These are phyloP conservation scores for Chondrosia reniformis DNA, from an alignment of 37 sponge, comb jelly and placozoan genomes.

Conservation along the genomic window DNA sequence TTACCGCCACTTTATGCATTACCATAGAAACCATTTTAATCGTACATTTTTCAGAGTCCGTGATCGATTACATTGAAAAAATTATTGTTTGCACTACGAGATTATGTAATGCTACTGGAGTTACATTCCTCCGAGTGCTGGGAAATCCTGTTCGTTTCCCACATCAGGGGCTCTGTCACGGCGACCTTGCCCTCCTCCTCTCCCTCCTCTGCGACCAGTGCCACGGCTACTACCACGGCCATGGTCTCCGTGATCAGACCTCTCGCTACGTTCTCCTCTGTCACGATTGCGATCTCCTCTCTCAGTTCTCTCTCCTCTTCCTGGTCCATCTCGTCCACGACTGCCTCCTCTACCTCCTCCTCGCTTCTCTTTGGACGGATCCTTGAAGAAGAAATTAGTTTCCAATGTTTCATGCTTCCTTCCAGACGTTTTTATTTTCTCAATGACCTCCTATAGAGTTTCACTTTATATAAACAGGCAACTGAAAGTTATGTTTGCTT, in stretches of 20 bases:
- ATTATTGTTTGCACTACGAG: too few relatives aligned
- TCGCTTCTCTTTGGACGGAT: conserved; percentile 23
- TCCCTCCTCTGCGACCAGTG: not conserved
- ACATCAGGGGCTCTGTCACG: conserved; percentile 59
- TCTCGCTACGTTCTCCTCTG: conserved; percentile 12
- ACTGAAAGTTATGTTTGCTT: not conserved
- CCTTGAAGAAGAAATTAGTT: conserved; percentile 43
- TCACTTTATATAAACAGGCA: too few relatives aligned
- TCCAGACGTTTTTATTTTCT: conserved; percentile 72
- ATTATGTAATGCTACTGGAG: not conserved
- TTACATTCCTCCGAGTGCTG: conserved; percentile 27
- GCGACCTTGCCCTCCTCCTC: not conserved
- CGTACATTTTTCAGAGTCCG: not conserved
- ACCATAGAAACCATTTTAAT: not conserved
- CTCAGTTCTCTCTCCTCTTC: conserved; percentile 11
- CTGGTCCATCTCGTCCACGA: conserved; percentile 29
- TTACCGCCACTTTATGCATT: conserved; percentile 6
- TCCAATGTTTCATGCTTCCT: conserved; percentile 34
- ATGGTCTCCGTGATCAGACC: not conserved
- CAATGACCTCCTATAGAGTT: conserved; percentile 59
- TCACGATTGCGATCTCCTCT: conserved; percentile 2
- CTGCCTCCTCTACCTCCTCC: conserved; percentile 14
- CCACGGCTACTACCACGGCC: conserved; percentile 11
- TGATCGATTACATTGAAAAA: too few relatives aligned
- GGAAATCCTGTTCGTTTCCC: conserved; percentile 68